Conservation (phyloP, 1,140 invertebrate species). For the Trachymyrmex septentrionalis region DNA sequence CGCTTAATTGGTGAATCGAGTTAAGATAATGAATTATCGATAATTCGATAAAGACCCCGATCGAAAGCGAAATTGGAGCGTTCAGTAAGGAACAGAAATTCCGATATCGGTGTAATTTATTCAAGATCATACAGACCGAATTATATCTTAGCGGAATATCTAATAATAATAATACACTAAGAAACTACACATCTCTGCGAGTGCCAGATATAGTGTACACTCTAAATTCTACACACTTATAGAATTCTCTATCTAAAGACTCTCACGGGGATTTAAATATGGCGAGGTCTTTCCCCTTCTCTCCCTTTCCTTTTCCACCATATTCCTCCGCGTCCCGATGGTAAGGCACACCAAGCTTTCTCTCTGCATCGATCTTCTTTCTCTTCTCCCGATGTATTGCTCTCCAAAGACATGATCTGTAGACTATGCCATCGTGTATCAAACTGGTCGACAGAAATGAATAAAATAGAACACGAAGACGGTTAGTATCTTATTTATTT, state of each 20-base stretch:
- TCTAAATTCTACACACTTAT: slow-evolving; percentile 71
- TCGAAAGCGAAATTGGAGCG: slow-evolving; percentile 32
- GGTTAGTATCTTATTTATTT: too few relatives aligned
- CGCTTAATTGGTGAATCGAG: not conserved
- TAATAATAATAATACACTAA: slow-evolving; percentile 65
- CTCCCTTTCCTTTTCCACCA: slow-evolving; percentile 24
- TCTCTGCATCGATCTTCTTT: slow-evolving; percentile 20
- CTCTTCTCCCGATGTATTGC: not conserved
- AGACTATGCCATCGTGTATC: too few relatives aligned
- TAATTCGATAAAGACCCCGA: slow-evolving; percentile 2
- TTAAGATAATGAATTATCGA: slow-evolving; percentile 19
- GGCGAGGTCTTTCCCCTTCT: slow-evolving; percentile 47
- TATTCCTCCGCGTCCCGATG: not conserved
- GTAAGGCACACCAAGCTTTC: not conserved
- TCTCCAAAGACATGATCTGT: not conserved
- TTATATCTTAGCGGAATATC: slow-evolving; percentile 41
- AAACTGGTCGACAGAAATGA: too few relatives aligned
- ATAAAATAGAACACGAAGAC: too few relatives aligned
- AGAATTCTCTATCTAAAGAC: slow-evolving; percentile 70
- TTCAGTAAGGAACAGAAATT: slow-evolving; percentile 37
- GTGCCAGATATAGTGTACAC: slow-evolving; percentile 57
- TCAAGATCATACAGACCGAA: slow-evolving; percentile 32
- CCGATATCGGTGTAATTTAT: slow-evolving; percentile 49
- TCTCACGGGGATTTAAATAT: slow-evolving; percentile 71
- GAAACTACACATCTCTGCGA: slow-evolving; percentile 67